Conservation (phyloP, 1,140 invertebrate species). For the Lordiphosa clarofinis region DNA sequence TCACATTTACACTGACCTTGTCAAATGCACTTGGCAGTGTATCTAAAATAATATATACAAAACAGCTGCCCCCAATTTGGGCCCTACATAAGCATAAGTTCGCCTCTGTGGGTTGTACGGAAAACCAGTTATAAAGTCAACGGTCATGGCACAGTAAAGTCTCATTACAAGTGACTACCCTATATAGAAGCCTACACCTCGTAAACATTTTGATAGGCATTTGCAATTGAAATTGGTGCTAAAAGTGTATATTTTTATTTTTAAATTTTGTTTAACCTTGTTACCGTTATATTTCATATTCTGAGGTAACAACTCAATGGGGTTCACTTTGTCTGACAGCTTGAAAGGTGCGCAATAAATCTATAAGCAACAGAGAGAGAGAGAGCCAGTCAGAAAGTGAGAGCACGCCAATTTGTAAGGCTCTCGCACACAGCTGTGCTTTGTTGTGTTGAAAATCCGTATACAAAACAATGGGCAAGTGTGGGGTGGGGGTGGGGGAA, state of each 20-base stretch:
- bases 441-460: constrained; percentile 31
- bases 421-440: constrained; percentile 44
- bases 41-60: no score
- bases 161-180: constrained; percentile 20
- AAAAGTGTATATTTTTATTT: constrained; percentile 19
- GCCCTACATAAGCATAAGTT: constrained; percentile 6
- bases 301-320: constrained; percentile 44
- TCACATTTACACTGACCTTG: constrained; percentile 44
- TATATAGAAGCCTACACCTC: not conserved
- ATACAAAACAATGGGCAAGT: constrained; percentile 20
- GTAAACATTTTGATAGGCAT: constrained; percentile 33
- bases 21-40: constrained; percentile 31
- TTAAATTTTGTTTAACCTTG: constrained; percentile 27
- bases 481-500: not conserved
- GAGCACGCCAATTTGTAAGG: constrained; percentile 13
- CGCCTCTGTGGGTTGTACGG: constrained; percentile 30
- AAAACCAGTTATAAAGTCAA: constrained; percentile 63
- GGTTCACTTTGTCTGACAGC: constrained; percentile 46
- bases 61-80: constrained; percentile 5
- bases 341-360: constrained; percentile 52
- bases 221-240: constrained; percentile 17
- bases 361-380: constrained; percentile 4
- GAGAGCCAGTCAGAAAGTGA: not conserved
- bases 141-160: constrained; percentile 51
- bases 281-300: constrained; percentile 12